phyloP scores from a whole-genome alignment of 2,888 invertebrate genomes.

The Psylliodes chrysocephalus region DNA sequence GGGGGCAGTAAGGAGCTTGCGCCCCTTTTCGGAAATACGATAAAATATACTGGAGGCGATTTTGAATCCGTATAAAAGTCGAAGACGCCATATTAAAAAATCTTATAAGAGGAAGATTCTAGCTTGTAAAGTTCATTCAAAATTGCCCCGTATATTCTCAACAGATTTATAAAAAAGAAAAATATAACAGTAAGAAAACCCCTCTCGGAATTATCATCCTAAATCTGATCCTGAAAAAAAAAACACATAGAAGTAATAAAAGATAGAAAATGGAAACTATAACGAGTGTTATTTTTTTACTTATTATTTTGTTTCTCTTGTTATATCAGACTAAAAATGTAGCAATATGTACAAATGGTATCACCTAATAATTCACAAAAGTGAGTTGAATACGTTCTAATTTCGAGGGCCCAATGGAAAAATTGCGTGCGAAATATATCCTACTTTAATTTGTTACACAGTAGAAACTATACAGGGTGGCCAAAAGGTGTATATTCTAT shows the following conservation, averaged over 20 bases:
- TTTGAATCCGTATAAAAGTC: not conserved
- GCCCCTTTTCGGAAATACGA: not conserved
- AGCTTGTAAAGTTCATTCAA: not conserved
- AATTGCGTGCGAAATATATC: conserved; percentile 8
- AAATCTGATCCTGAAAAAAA: conserved; percentile 5
- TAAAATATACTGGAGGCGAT: not conserved
- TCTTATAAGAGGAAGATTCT: not conserved
- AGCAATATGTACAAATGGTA: conserved; percentile 56
- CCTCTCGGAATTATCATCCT: not conserved
- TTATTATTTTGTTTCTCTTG: conserved; percentile 25
- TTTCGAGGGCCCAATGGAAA: not conserved
- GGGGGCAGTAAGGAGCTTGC: not conserved
- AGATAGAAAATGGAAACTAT: conserved; percentile 43
- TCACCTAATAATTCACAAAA: conserved; percentile 54
- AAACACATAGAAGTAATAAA: conserved; percentile 32
- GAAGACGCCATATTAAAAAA: not conserved
- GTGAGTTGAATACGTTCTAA: conserved; percentile 2
- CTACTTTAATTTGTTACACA: not conserved
- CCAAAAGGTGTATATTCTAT: no score
- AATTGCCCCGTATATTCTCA: not conserved
- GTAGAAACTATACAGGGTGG: conserved; percentile 1
- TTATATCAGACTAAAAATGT: conserved; percentile 32
- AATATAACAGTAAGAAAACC: not conserved
- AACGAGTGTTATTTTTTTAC: conserved; percentile 31
- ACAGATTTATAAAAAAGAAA: not conserved